A percentile compares a stretch with the other conserved stretches of the same genome.
Evolutionary conservation across 2,113 vertebrate species (phyloP).

Genomic region (Mirounga angustirostris): DNA sequence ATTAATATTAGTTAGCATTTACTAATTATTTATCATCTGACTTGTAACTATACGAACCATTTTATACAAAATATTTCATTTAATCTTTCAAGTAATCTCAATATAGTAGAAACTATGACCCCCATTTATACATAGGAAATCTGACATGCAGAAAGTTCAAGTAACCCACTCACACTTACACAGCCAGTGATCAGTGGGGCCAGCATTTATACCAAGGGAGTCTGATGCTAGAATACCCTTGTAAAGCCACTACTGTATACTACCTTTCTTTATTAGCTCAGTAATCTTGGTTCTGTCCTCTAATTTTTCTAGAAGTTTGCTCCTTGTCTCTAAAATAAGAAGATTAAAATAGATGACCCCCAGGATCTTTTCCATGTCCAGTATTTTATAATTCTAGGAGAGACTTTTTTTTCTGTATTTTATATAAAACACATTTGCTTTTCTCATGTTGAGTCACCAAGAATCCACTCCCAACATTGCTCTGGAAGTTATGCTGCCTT

Average conservation of each 20-base stretch:
- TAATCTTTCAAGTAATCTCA: background rate
- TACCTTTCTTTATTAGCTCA: background rate
- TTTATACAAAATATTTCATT: background rate
- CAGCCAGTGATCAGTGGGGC: background rate
- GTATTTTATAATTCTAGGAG: background rate
- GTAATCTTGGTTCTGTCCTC: background rate
- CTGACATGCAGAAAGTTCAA: background rate
- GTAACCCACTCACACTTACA: background rate
- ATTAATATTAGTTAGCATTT: background rate
- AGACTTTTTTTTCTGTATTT: background rate
- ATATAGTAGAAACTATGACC: background rate
- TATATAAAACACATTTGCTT: background rate
- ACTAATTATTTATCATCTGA: background rate
- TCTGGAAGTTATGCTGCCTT: background rate
- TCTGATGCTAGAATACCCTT: background rate
- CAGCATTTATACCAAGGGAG: background rate
- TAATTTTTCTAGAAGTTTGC: conserved; percentile 5
- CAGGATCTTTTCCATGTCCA: background rate
- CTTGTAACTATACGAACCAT: background rate
- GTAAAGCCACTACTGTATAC: background rate
- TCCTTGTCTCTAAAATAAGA: conserved; percentile 10
- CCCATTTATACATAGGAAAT: background rate
- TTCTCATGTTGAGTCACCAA: background rate
- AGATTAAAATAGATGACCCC: background rate
- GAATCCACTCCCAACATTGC: background rate